Base-by-base conservation (phyloP, 1,140 invertebrate species). In the Melanaphis sacchari region DNA sequence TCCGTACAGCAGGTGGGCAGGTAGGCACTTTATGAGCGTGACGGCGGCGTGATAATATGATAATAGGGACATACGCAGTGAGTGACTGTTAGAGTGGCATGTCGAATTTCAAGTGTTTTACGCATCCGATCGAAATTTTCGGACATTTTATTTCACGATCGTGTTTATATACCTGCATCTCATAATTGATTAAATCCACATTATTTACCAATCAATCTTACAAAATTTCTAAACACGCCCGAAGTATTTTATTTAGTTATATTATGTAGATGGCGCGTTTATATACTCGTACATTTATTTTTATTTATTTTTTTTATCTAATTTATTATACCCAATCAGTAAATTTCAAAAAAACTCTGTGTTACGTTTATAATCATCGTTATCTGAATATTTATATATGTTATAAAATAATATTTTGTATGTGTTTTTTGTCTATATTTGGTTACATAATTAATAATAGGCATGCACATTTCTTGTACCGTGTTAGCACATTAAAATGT, bases 1-100 rank as follows among this genome's bases (percentile, higher is more conserved):
- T 31, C 31, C 26, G 11, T 76, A 66, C 59, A 15, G 59, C 59
- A n/a, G 31, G n/a, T n/a, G 59, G 59, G 59, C 59, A 76, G 15
- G 59, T n/a, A 66, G 59, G 59, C 54, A n/a, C 59, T n/a, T 76
- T n/a, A n/a, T n/a, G 59, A 76, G 59, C 59, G 59, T 76, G 59
- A 36, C 59, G n/a, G 59, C n/a, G 59, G 59, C n/a, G 31, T 15
- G 31, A n/a, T 76, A 76, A 76, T 76, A 76, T n/a, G 59, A 36
- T 76, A 76, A 76, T 66, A 66, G 59, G 59, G 59, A 15, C 59
- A 36, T 76, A 76, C 15, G 59, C 46, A 49, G 46, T 49, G 11
- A 36, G 31, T 5, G 59, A 0, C 31, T n/a, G 59, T n/a, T 15
- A 18, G 59, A n/a, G 59, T n/a, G 24, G 22, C 82, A 26, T 84